Evolutionary conservation across 1,140 invertebrate species (phyloP), one percentile per base, ranked within the genome.

Genomic region (Phortica variegata): DNA sequence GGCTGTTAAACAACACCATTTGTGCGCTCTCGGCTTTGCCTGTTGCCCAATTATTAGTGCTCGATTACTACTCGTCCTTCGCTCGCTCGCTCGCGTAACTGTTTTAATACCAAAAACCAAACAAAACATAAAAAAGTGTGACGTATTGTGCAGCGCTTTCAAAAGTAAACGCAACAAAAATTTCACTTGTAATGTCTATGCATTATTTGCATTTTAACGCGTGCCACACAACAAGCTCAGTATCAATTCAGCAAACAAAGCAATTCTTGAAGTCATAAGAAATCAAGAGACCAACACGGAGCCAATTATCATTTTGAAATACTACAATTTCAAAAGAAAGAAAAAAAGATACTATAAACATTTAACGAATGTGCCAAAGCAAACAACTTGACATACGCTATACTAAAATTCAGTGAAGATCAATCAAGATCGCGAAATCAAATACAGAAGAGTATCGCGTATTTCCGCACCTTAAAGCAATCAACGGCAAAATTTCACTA

Each of bases 1-100:
- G 54, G 52, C 69, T 72, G 69, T 73, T 62, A n/a, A n/a, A n/a
- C 49, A 70, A 73, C 69, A 68, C 53, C 58, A 60, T 60, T 56
- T 61, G 41, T 34, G 29, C 33, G 42, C 45, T 32, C 33, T 18
- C 19, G 19, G 36, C 7, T 13, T 41, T 45, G 44, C 47, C 44
- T 43, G 34, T 47, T 44, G 26, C 42, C 26, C 15, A 37, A 31
- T 15, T 15, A 13, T 12, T 19, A 21, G 34, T 17, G 19, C 34
- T 42, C 42, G 29, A 18, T 44, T 21, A 32, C 17, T 37, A 33
- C 32, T 40, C 26, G 32, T 29, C 34, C 36, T 29, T 18, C 42
- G 23, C 51, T 45, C 53, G 40, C 33, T 52, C 43, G 42, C 43
- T 20, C 37, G 9, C 38, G 29, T 33, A n/a, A 8, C 26, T 40